These are phyloP conservation scores for Brevimyrus niger DNA, from an alignment of 2,113 vertebrate species.

Conservation along the genomic window DNA sequence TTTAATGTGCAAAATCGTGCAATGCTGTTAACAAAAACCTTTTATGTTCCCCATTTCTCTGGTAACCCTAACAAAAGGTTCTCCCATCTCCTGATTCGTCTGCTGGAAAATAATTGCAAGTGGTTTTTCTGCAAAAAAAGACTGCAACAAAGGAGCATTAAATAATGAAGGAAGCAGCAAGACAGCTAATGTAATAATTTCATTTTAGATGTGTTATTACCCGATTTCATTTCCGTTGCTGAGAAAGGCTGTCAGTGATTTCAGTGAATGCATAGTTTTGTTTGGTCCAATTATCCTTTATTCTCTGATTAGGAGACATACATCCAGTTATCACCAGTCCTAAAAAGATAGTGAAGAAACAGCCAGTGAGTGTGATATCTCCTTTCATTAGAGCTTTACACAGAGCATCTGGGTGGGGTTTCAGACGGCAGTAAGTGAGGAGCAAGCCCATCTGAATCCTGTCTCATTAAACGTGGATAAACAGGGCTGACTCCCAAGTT, in stretches of 20 bases:
- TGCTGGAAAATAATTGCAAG: not conserved
- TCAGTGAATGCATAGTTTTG: not conserved
- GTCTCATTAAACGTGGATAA: not conserved
- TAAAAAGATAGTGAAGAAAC: not conserved
- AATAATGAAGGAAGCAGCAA: constrained; percentile 9
- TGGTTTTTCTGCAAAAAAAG: not conserved
- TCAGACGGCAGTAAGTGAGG: not conserved
- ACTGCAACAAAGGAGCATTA: not conserved
- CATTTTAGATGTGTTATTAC: constrained; percentile 13
- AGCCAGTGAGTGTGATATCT: not conserved
- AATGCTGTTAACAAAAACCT: not conserved
- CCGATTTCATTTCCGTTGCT: constrained; percentile 7
- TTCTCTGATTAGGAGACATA: constrained; percentile 13
- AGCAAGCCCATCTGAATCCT: not conserved
- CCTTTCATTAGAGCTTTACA: not conserved
- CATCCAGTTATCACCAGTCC: constrained; percentile 18
- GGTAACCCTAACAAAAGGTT: not conserved
- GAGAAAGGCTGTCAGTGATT: not conserved
- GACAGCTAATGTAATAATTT: not conserved
- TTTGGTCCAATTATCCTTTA: constrained; percentile 18
- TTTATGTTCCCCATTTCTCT: not conserved
- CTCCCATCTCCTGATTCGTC: not conserved
- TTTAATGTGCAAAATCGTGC: not conserved
- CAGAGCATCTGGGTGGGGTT: not conserved
- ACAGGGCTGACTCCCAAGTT: not conserved